Evolutionary conservation across 2,888 invertebrate species (phyloP), one percentile per base, ranked within the genome.

Genomic region (Dryadula phaetusa): DNA sequence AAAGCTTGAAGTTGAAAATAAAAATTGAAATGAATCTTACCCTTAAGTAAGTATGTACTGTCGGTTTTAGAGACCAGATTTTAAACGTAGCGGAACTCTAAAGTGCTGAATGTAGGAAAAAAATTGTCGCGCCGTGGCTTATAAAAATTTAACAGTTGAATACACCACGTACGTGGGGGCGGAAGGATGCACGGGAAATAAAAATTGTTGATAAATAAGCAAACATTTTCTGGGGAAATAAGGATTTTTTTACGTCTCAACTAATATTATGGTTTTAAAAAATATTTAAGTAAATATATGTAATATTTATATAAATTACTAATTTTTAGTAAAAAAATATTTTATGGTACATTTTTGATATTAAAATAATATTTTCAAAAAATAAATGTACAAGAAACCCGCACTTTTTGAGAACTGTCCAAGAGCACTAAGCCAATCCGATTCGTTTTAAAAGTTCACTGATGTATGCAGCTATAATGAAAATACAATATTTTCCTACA

Each of bases 11-110:
- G 12, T 37, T 2, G 44, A 28, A 4, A 42, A 3, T 44, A 42
- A 28, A 18, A 60, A 20, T 40, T 42, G 5, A 64, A 56, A 22
- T 12, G 14, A 3, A 28, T 25, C 80, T 73, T 74, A 71, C 74
- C 81, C 80, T 86, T 84, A 85, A 83, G 66, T 62, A 37, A 72
- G 65, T 76, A 76, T 76, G 72, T 74, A 80, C 77, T 70, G 77
- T 76, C 74, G 77, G 77, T 80, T 84, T 78, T 82, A 80, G 79
- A 80, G 77, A 79, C 74, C 80, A 81, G 81, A 83, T 82, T 85
- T 83, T 83, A 82, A 84, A 79, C 83, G 81, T 78, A 76, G 78
- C 76, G 76, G 76, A 78, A 79, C 78, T 77, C 76, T 72, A 79
- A 81, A 81, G 76, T 78, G 85, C 83, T 80, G 83, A 83, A 79